Evolutionary conservation across 2,888 invertebrate species (phyloP).

Genomic region (Callyntrura guangdongensis): DNA sequence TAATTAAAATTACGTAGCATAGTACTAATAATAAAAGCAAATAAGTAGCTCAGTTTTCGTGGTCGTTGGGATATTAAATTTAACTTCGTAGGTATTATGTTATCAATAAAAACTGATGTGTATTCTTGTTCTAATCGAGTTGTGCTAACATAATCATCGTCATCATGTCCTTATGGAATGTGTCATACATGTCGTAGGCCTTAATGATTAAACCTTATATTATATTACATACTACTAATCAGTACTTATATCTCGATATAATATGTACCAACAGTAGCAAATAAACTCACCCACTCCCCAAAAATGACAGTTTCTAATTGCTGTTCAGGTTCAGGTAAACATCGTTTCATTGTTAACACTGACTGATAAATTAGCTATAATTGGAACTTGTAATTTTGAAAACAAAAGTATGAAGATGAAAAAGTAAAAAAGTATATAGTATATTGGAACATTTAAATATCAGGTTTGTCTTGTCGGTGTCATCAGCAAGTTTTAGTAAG

Average conservation of each 20-base stretch:
- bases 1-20: not conserved
- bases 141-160: conserved; percentile 68
- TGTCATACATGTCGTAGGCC: conserved; percentile 71
- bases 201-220: conserved; percentile 56
- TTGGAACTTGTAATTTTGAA: no score
- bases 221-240: conserved; percentile 5
- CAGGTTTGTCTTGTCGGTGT: no score
- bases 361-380: not conserved
- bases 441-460: no score
- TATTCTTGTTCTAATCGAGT: conserved; percentile 51
- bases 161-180: conserved; percentile 66
- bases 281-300: not conserved
- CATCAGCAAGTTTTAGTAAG: not conserved
- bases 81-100: not conserved
- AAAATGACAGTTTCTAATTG: not conserved
- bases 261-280: conserved; percentile 15
- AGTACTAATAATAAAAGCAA: no score
- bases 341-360: not conserved
- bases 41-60: not conserved
- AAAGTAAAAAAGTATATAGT: no score
- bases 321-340: not conserved
- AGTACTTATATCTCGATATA: not conserved
- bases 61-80: no score
- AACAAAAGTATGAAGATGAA: not conserved
- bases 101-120: not conserved